Base-by-base conservation (phyloP, 2,888 invertebrate species). In the Sarcophaga subvicina region DNA sequence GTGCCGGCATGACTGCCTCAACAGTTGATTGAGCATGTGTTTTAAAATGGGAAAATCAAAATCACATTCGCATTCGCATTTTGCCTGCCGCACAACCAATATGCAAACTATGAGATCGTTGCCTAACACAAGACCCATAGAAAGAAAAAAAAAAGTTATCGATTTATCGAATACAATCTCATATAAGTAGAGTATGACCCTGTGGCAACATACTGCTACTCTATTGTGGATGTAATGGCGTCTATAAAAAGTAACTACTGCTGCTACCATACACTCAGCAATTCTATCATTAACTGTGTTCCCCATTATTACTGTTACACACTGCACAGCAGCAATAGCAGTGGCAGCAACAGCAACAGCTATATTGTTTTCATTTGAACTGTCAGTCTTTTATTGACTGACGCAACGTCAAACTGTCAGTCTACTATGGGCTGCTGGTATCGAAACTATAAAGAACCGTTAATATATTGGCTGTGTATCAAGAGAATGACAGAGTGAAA, bases 131-230 rank as follows among this genome's bases (percentile, higher is more conserved):
- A 37, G 37, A 37, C 0, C 37, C 37, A 37, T 37, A 37, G 37
- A 37, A 37, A 37, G 37, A 37, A 37, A 4, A 37, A 37, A 37
- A 54, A 54, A 54, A 54, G 54, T 54, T 54, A 54, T 54, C 54
- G 54, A 54, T 54, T 54, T 14, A 54, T 54, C 54, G 12, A 10
- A 14, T 14, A 54, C 37, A 67, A 47, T 62, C 59, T 27, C 27
- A 17, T 37, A 45, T 72, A 83, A 72, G 73, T 73, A 67, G 73
- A 80, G 75, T 84, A 87, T 87, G 87, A 87, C 87, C 87, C 87
- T 87, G 83, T 79, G 83, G 84, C 86, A 77, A 75, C 66, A 73
- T 83, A 81, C 86, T 64, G 86, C 83, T 84, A 83, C 77, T 72
- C 10, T 37, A 37, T 37, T 37, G 37, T 37, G 37, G 37, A 37